Base-by-base conservation (phyloP, 2,797 vertebrate genomes). In the Rallus crepitans region DNA sequence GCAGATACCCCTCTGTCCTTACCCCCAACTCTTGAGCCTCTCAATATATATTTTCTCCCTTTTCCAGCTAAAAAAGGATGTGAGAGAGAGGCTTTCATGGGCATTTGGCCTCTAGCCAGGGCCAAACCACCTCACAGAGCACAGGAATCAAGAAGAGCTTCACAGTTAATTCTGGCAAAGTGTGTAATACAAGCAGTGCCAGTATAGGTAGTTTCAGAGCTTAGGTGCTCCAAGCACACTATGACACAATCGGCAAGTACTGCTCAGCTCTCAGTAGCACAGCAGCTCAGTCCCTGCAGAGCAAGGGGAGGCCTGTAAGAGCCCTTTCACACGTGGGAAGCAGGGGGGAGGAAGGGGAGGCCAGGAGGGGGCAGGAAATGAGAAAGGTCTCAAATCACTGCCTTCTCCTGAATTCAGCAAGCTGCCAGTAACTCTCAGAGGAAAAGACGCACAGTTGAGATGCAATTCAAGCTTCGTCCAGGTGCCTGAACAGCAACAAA, bases 131-230 rank as follows among this genome's bases (percentile, higher is more conserved):
- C 42, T 45, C 42, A 45, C 18, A 45, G 42, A 45, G 68, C 65
- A 90, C 81, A 39, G n/a, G 72, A 91, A 81, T 77, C 78, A 87
- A 82, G 50, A 89, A 63, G 66, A 88, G 31, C 61, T 90, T 89
- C 72, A 78, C 61, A 96, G 80, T 85, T 97, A 72, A 73, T 52
- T 84, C 33, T 89, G 69, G 86, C 63, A 52, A 77, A 60, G n/a
- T 3, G 4, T 64, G 71, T 15, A 94, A 64, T 73, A 70, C 50
- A 88, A 88, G 63, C 2, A 90, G 40, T 30, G 66, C 83, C 92
- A 82, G 76, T 14, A 92, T 8, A 84, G 57, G 47, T 37, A 45
- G 57, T 53, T 66, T 79, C 70, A 93, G 72, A 93, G 60, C 59
- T 88, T 12, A 68, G 78, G 28, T 75, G 42, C 57, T 87, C 84